A percentile compares a stretch with the other conserved stretches of the same genome.
Evolutionary conservation across 1,140 invertebrate genomes (phyloP).

Genomic region (Chymomyza costata): DNA sequence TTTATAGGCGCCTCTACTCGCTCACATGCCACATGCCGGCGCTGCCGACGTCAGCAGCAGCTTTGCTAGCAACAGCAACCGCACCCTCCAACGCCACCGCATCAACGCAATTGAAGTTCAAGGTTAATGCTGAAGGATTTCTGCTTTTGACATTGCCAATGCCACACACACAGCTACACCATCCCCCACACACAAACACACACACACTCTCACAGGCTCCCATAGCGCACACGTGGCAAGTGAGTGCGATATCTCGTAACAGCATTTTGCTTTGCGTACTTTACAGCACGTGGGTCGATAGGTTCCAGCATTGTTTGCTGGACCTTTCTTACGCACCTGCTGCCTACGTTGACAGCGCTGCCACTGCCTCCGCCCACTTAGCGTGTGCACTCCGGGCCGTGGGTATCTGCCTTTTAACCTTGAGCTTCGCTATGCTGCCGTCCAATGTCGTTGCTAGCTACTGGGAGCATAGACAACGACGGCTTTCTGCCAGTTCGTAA

Average conservation of each 20-base stretch:
- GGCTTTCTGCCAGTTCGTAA: no score
- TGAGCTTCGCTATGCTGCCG: constrained; percentile 16
- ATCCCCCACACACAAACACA: neutral
- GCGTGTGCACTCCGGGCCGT: neutral
- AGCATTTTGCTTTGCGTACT: constrained; percentile 47
- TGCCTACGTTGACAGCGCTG: constrained; percentile 9
- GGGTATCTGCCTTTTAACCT: constrained; percentile 34
- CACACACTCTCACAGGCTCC: neutral
- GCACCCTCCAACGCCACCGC: constrained; percentile 28
- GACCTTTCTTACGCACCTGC: constrained; percentile 54
- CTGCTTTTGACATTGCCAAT: constrained; percentile 41
- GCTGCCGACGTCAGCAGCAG: neutral
- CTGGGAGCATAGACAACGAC: no score
- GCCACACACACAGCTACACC: constrained; percentile 14
- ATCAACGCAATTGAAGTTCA: constrained; percentile 64
- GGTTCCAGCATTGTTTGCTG: constrained; percentile 52
- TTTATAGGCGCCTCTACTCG: neutral
- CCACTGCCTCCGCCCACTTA: no score
- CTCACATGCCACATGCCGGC: no score
- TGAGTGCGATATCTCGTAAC: constrained; percentile 9
- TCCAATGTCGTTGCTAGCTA: no score
- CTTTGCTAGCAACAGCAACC: constrained; percentile 10
- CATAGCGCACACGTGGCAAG: constrained; percentile 38
- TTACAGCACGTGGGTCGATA: constrained; percentile 58
- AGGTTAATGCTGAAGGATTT: constrained; percentile 62